phyloP scores from a whole-genome alignment of 1,140 invertebrate species.

The Aleiodes sp. region DNA sequence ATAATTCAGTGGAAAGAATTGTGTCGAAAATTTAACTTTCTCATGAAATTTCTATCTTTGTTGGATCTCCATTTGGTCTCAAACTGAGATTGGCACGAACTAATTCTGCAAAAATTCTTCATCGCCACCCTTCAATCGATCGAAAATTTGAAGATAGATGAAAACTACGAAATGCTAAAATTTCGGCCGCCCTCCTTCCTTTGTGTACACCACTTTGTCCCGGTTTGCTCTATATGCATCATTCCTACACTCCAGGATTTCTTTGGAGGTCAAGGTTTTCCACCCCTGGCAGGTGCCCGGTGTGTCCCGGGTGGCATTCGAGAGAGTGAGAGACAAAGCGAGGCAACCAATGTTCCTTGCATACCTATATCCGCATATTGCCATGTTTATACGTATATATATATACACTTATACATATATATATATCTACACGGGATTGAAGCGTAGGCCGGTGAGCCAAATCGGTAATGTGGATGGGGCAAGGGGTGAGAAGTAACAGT shows the following conservation, averaged over 20 bases:
- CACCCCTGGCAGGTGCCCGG: conserved; percentile 36
- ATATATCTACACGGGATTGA: not conserved
- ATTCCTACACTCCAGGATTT: not conserved
- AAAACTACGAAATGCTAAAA: too few species aligned
- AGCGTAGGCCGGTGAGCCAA: conserved; percentile 29
- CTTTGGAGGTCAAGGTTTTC: conserved; percentile 63
- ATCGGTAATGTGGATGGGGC: not conserved
- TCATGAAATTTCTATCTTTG: too few species aligned
- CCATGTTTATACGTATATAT: not conserved
- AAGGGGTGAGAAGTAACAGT: too few species aligned
- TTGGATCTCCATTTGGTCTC: too few species aligned
- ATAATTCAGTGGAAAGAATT: too few species aligned
- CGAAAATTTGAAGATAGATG: too few species aligned
- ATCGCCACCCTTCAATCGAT: too few species aligned
- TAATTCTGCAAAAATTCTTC: too few species aligned
- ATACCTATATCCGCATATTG: not conserved
- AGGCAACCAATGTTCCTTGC: too few species aligned
- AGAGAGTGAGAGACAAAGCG: conserved; percentile 18
- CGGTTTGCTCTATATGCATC: too few species aligned
- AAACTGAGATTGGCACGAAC: too few species aligned
- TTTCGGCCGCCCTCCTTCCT: not conserved
- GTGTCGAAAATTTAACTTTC: too few species aligned
- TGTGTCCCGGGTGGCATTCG: conserved; percentile 15
- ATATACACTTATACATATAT: not conserved
- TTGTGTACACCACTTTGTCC: not conserved